A percentile compares a stretch with the other conserved stretches of the same genome.
Evolutionary conservation across 2,113 vertebrate genomes (phyloP).

Genomic region (Amphiprion ocellaris): DNA sequence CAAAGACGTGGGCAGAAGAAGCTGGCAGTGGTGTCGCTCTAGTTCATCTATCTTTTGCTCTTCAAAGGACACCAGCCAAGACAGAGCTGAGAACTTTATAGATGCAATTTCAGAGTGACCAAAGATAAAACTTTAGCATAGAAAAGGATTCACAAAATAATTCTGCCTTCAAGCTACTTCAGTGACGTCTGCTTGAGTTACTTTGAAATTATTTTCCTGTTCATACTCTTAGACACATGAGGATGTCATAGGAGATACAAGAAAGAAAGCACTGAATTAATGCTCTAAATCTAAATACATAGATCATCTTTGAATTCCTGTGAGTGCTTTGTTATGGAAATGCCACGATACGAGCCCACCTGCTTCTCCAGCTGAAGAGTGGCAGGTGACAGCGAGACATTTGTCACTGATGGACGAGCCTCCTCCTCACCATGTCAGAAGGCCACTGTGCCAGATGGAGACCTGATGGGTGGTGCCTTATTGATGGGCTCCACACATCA

Average conservation of each 20-base stretch:
- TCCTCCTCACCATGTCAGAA: conserved; percentile 30
- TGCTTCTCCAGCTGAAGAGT: conserved; percentile 25
- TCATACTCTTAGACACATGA: not conserved
- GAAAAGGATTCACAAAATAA: no score
- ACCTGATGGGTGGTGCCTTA: conserved; percentile 64
- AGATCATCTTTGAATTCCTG: not conserved
- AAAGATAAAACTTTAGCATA: no score
- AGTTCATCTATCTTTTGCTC: no score
- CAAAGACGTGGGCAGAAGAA: no score
- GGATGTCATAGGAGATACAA: not conserved
- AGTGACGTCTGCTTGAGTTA: not conserved
- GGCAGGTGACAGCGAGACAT: conserved; percentile 44
- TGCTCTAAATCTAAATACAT: not conserved
- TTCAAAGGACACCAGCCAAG: no score
- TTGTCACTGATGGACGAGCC: conserved; percentile 55
- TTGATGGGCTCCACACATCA: conserved; percentile 45
- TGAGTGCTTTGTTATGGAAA: conserved; percentile 3
- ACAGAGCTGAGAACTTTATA: no score
- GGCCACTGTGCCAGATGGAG: conserved; percentile 59
- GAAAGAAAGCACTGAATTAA: not conserved
- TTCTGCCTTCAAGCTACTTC: not conserved
- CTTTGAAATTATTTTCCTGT: not conserved
- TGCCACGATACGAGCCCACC: not conserved
- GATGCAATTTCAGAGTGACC: no score
- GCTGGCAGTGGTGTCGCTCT: no score